A percentile compares a stretch with the other conserved stretches of the same genome.
Evolutionary conservation across 2,888 invertebrate genomes (phyloP).

Genomic region (Hermodice carunculata): DNA sequence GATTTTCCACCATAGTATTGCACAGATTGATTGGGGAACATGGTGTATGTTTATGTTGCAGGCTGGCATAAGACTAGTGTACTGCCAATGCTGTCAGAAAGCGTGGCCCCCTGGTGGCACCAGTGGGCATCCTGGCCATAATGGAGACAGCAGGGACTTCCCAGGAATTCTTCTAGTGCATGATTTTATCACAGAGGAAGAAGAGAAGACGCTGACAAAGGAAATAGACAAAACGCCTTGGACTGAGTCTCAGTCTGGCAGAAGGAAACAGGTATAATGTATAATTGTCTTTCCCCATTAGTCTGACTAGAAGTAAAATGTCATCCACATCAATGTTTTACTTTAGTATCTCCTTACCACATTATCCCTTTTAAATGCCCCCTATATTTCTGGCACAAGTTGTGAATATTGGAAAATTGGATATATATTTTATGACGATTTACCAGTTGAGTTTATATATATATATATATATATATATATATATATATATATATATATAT

Average conservation of each 20-base stretch:
- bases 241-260: constrained; percentile 94
- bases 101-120: constrained; percentile 6
- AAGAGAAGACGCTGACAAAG: constrained; percentile 74
- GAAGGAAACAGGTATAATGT: constrained; percentile 82
- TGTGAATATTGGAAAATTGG: no score
- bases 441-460: not conserved
- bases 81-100: constrained; percentile 19
- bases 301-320: no score
- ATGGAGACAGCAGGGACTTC: constrained; percentile 48
- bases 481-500: no score
- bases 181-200: constrained; percentile 79
- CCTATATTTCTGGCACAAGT: no score
- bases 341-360: no score
- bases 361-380: no score
- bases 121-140: not conserved
- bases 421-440: not conserved
- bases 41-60: no score
- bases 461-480: not conserved
- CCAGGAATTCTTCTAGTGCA: constrained; percentile 63
- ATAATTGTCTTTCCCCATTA: no score
- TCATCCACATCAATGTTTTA: no score
- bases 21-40: no score
- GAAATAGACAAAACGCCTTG: constrained; percentile 86
- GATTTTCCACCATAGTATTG: no score
- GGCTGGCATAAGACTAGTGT: no score